phyloP scores from a whole-genome alignment of 2,888 invertebrate genomes.

The Limnephilus marmoratus region DNA sequence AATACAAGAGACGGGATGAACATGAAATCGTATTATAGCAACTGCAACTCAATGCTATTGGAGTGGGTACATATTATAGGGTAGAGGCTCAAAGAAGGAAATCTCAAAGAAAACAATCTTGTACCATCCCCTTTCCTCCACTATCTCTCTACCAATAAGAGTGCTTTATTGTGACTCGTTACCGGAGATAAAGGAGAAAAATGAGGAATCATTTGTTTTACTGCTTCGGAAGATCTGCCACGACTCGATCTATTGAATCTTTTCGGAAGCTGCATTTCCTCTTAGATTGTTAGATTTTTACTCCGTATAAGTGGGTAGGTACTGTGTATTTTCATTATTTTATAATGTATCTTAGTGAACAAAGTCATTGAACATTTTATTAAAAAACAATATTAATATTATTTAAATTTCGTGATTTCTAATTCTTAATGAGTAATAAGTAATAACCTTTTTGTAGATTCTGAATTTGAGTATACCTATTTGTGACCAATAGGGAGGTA shows the following conservation, averaged over 20 bases:
- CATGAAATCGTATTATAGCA: not conserved
- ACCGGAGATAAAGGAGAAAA: conserved; percentile 63
- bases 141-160: not conserved
- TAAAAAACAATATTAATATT: not conserved
- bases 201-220: conserved; percentile 64
- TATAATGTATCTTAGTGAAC: not conserved
- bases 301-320: too few relatives aligned
- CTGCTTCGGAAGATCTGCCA: conserved; percentile 56
- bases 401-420: too few relatives aligned
- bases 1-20: not conserved
- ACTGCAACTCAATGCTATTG: conserved; percentile 16
- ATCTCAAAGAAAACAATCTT: not conserved
- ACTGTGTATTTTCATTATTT: not conserved
- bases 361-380: not conserved
- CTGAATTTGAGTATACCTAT: too few relatives aligned
- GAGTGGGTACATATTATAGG: not conserved
- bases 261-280: conserved; percentile 25
- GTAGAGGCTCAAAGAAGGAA: not conserved
- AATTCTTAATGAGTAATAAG: too few relatives aligned
- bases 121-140: not conserved
- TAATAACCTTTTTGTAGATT: too few relatives aligned
- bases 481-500: too few relatives aligned
- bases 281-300: not conserved
- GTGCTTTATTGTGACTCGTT: conserved; percentile 63
- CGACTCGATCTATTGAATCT: conserved; percentile 50